These are phyloP conservation scores for Recurvirostra avosetta DNA, from an alignment of 2,113 vertebrate species.

Conservation along the genomic window DNA sequence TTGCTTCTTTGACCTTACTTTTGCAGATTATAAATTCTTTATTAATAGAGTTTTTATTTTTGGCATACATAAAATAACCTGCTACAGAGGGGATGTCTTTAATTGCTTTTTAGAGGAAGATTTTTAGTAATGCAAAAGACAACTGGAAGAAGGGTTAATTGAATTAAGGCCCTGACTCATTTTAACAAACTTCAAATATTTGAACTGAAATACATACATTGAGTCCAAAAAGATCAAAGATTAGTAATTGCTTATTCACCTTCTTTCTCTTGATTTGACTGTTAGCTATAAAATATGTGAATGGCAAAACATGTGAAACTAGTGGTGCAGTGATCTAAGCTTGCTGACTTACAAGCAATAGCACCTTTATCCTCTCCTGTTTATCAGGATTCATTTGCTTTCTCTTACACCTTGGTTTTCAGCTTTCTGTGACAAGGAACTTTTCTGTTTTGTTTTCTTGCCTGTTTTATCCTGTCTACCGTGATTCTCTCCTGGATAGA, in stretches of 20 bases:
- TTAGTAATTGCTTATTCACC: not conserved
- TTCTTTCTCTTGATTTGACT: not conserved
- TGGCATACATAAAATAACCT: not conserved
- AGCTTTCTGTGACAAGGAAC: not conserved
- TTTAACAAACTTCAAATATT: not conserved
- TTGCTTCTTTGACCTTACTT: not conserved
- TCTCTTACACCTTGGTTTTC: not conserved
- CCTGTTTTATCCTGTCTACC: not conserved
- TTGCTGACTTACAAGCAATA: not conserved
- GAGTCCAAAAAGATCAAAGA: not conserved
- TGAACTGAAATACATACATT: not conserved
- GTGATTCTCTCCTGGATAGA: not conserved
- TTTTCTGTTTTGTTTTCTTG: not conserved
- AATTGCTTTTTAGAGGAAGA: not conserved
- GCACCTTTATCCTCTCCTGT: not conserved
- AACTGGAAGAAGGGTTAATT: not conserved
- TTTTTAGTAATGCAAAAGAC: not conserved
- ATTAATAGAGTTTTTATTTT: not conserved
- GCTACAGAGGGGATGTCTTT: not conserved
- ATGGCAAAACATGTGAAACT: not conserved
- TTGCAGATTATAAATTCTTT: not conserved
- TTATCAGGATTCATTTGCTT: not conserved
- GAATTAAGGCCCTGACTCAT: not conserved
- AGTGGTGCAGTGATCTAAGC: not conserved
- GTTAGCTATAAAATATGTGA: not conserved